A percentile compares a stretch with the other conserved stretches of the same genome.
Evolutionary conservation across 1,140 invertebrate genomes (phyloP).

Genomic region (Neodiprion pinetum): DNA sequence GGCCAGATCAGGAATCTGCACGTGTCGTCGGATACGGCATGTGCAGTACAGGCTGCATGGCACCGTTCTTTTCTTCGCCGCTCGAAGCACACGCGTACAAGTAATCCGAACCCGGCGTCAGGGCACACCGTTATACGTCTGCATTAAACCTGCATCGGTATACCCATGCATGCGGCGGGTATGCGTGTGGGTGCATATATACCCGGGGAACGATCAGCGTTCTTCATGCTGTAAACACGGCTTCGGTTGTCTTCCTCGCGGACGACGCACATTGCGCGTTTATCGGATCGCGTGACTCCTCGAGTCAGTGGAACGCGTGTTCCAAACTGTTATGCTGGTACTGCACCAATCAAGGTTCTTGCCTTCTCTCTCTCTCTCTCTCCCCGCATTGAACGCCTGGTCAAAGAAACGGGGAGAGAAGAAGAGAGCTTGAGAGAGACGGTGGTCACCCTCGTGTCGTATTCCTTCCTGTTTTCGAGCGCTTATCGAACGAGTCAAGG

Average conservation of each 20-base stretch:
- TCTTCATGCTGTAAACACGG: neutral
- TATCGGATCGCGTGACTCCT: constrained; percentile 1
- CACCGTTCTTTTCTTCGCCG: constrained; percentile 18
- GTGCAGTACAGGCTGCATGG: neutral
- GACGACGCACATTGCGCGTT: neutral
- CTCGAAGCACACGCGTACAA: constrained; percentile 38
- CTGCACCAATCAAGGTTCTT: neutral
- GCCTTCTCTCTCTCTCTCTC: neutral
- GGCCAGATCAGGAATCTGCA: constrained; percentile 39
- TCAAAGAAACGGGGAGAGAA: too few relatives aligned
- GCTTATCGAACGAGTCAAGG: constrained; percentile 32
- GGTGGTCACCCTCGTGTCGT: neutral
- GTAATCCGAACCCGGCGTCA: constrained; percentile 36
- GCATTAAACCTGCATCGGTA: neutral
- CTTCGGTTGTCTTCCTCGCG: neutral
- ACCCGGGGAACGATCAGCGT: constrained; percentile 10
- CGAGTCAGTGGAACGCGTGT: neutral
- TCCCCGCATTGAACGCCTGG: too few relatives aligned
- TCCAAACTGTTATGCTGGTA: neutral
- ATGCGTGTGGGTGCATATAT: constrained; percentile 19
- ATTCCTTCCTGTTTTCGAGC: constrained; percentile 31
- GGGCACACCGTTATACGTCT: constrained; percentile 23
- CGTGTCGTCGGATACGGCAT: constrained; percentile 27
- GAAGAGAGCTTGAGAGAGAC: too few relatives aligned
- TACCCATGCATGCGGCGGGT: neutral